Conservation (phyloP, 2,113 vertebrate species). For the Nothoprocta pentlandii region DNA sequence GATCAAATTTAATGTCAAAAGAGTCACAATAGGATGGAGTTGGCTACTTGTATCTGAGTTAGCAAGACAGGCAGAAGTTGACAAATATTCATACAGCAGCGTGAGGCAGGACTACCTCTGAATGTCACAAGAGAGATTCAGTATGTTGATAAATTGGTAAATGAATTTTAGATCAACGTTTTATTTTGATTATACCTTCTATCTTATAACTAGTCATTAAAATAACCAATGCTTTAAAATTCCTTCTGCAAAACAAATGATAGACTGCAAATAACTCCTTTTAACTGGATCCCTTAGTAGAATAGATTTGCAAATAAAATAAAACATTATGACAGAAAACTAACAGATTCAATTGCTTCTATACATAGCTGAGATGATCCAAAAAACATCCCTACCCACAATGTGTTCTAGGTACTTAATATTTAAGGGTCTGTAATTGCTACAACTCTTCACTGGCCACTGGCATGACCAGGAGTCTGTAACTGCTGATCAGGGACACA, state of each 20-base stretch:
- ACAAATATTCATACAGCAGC: background rate
- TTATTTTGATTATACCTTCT: background rate
- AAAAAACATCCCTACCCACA: background rate
- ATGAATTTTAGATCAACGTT: background rate
- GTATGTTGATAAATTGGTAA: background rate
- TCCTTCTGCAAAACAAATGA: background rate
- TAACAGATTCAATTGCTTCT: background rate
- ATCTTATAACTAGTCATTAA: constrained; percentile 1
- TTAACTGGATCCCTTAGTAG: background rate
- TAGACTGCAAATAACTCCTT: background rate
- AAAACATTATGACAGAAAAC: background rate
- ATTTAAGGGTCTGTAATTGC: background rate
- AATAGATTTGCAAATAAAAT: background rate
- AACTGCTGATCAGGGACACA: background rate
- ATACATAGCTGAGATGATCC: background rate
- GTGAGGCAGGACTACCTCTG: background rate
- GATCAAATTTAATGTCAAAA: background rate
- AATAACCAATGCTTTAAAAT: background rate
- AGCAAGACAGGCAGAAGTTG: background rate
- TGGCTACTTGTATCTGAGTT: background rate
- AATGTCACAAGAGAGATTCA: background rate
- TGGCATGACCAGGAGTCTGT: background rate
- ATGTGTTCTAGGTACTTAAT: background rate
- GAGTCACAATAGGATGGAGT: background rate
- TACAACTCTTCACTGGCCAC: background rate